Conservation (phyloP, 1,140 invertebrate genomes). For the Brachionus rotundiformis region DNA sequence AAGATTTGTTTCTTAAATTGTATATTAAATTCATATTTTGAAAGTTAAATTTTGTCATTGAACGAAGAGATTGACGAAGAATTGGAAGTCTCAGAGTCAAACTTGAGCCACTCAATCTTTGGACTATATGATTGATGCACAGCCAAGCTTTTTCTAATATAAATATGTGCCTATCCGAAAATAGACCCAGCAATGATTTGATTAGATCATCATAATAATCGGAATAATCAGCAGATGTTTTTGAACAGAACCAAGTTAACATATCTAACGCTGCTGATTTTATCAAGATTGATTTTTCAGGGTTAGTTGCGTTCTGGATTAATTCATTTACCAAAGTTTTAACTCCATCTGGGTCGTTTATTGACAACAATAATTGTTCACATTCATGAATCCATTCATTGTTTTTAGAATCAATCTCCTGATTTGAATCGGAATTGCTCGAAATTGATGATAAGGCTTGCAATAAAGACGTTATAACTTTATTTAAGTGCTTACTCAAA, state of each 20-base stretch:
- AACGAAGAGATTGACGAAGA: constrained; percentile 84
- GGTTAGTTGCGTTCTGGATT: constrained; percentile 65
- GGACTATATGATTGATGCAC: constrained; percentile 83
- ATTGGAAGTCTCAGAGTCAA: constrained; percentile 74
- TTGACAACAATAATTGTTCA: constrained; percentile 83
- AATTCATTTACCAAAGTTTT: constrained; percentile 84
- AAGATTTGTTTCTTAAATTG: background rate
- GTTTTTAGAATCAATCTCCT: background rate
- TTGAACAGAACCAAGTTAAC: constrained; percentile 82
- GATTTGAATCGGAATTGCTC: background rate
- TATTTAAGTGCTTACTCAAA: constrained; percentile 83
- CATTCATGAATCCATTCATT: constrained; percentile 82
- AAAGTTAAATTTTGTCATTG: constrained; percentile 57
- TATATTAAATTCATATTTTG: constrained; percentile 19
- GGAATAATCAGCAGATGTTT: constrained; percentile 78
- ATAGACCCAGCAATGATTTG: constrained; percentile 79
- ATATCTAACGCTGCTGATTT: constrained; percentile 80
- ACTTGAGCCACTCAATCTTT: constrained; percentile 64
- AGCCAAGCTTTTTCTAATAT: constrained; percentile 84
- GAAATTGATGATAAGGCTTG: constrained; percentile 69
- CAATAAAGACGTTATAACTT: constrained; percentile 85
- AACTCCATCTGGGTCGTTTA: constrained; percentile 78
- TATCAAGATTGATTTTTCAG: constrained; percentile 56
- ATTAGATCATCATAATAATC: constrained; percentile 83
- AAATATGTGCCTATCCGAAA: constrained; percentile 77